These are phyloP conservation scores for Melolontha melolontha DNA, from an alignment of 2,888 invertebrate genomes.

Conservation along the genomic window DNA sequence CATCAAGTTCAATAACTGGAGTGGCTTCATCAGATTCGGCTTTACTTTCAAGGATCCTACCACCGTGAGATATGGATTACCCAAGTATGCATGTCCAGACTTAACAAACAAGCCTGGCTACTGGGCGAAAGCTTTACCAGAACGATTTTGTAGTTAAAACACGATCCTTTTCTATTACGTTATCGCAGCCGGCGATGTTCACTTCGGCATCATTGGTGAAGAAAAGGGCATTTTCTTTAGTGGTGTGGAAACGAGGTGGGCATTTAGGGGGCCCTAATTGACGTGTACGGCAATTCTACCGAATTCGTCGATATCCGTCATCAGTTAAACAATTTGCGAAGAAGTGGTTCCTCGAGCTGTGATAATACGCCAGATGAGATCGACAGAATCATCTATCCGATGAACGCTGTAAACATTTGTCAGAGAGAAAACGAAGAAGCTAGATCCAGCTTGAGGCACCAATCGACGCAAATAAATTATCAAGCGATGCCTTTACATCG, in stretches of 20 bases:
- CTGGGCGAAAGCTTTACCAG: conserved; percentile 98
- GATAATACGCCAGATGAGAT: conserved; percentile 66
- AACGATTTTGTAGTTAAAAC: conserved; percentile 88
- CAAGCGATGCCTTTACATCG: conserved; percentile 78
- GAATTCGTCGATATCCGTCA: conserved; percentile 88
- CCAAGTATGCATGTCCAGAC: conserved; percentile 99
- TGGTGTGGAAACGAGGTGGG: conserved; percentile 85
- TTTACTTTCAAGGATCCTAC: conserved; percentile 95
- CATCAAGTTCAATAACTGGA: conserved; percentile 94
- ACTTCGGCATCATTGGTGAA: conserved; percentile 95
- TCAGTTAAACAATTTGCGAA: conserved; percentile 72
- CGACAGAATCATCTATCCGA: conserved; percentile 76
- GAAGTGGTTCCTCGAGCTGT: conserved; percentile 53
- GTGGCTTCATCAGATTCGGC: conserved; percentile 97
- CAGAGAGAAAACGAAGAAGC: conserved; percentile 64
- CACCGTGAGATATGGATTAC: conserved; percentile 79
- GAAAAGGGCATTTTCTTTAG: conserved; percentile 94
- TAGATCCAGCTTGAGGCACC: conserved; percentile 75
- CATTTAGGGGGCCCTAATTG: conserved; percentile 94
- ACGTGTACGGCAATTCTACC: conserved; percentile 97
- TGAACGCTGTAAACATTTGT: conserved; percentile 74
- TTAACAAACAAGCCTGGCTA: conserved; percentile 96
- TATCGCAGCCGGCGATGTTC: conserved; percentile 91
- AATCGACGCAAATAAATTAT: conserved; percentile 71
- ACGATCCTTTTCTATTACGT: conserved; percentile 93